Percentiles rank a stretch among this genome's conserved stretches.
Evolutionary conservation across 2,888 invertebrate genomes (phyloP).

Genomic region (Cyaniris semiargus): DNA sequence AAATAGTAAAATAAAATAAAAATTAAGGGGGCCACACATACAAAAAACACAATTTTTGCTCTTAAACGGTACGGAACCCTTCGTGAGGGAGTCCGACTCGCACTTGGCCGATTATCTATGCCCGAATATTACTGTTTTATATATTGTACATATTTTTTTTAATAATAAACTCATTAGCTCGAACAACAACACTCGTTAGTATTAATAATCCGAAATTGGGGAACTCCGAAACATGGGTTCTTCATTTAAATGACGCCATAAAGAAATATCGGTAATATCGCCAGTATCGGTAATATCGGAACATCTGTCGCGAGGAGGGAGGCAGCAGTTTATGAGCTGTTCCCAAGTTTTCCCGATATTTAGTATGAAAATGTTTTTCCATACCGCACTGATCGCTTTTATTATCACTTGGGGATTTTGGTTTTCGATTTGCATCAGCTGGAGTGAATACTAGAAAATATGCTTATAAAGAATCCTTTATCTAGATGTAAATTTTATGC

Average conservation of each 20-base stretch:
- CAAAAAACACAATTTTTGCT: too few relatives aligned
- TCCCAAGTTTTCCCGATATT: constrained; percentile 59
- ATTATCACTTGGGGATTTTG: constrained; percentile 10
- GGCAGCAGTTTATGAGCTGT: constrained; percentile 65
- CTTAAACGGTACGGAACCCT: too few relatives aligned
- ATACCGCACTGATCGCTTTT: constrained; percentile 42
- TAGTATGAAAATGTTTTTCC: constrained; percentile 62
- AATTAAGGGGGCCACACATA: too few relatives aligned
- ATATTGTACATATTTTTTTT: too few relatives aligned
- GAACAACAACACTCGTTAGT: neutral
- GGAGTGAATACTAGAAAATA: too few relatives aligned
- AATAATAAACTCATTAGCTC: neutral
- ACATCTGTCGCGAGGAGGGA: constrained; percentile 71
- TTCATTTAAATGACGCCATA: constrained; percentile 72
- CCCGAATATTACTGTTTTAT: too few relatives aligned
- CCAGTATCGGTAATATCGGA: constrained; percentile 56
- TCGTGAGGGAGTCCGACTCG: too few relatives aligned
- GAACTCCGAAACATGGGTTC: constrained; percentile 44
- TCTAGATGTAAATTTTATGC: too few relatives aligned
- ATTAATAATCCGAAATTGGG: constrained; percentile 23
- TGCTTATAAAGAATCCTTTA: too few relatives aligned
- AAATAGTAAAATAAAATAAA: too few relatives aligned
- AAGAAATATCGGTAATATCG: constrained; percentile 61
- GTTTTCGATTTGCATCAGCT: neutral
- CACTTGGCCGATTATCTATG: too few relatives aligned